A percentile compares a stretch with the other conserved stretches of the same genome.
phyloP scores from a whole-genome alignment of 1,140 invertebrate species.

The Drosophila funebris region DNA sequence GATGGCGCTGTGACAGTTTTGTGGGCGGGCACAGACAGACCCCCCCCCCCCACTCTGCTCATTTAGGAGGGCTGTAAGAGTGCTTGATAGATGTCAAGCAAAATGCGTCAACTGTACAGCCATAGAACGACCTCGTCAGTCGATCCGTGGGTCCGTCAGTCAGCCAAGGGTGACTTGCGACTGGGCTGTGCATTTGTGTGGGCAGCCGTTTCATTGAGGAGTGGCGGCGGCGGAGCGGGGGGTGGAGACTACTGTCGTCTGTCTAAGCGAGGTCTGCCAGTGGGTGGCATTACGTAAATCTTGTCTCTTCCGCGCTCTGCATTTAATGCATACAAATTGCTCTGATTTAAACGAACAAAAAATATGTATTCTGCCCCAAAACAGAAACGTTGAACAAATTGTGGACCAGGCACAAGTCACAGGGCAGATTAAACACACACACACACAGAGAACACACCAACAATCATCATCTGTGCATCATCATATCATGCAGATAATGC shows the following conservation, averaged over 20 bases:
- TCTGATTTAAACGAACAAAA: slow-evolving; percentile 54
- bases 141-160: background rate
- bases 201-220: slow-evolving; percentile 1
- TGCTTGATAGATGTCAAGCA: slow-evolving; percentile 68
- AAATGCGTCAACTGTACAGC: slow-evolving; percentile 66
- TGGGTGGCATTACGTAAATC: slow-evolving; percentile 74
- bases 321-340: slow-evolving; percentile 81
- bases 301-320: slow-evolving; percentile 57
- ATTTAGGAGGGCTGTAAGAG: slow-evolving; percentile 16
- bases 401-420: slow-evolving; percentile 40
- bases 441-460: slow-evolving; percentile 29
- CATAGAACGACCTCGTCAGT: slow-evolving; percentile 52
- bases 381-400: slow-evolving; percentile 57
- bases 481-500: slow-evolving; percentile 29
- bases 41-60: background rate
- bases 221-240: background rate
- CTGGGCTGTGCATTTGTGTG: slow-evolving; percentile 8
- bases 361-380: slow-evolving; percentile 24
- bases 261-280: slow-evolving; percentile 24
- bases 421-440: slow-evolving; percentile 51
- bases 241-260: background rate
- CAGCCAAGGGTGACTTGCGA: background rate
- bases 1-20: slow-evolving; percentile 26
- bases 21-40: slow-evolving; percentile 11
- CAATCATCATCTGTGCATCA: slow-evolving; percentile 49